Evolutionary conservation across 2,888 invertebrate genomes (phyloP).

Genomic region (Augochlorella aurata): DNA sequence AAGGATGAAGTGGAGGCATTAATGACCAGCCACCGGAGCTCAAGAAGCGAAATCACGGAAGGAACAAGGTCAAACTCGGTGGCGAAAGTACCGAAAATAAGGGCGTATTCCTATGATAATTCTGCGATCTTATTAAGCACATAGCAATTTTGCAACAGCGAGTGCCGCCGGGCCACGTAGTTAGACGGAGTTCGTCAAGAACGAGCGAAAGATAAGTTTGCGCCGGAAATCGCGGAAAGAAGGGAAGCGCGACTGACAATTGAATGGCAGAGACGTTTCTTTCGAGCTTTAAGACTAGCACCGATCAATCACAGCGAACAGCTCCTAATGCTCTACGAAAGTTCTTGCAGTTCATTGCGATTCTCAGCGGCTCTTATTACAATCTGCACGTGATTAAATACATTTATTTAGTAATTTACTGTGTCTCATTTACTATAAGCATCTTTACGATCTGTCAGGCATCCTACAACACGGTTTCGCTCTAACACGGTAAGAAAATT

Average conservation of each 20-base stretch:
- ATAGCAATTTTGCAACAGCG: background rate
- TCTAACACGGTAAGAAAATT: no score
- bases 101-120: slow-evolving; percentile 57
- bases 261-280: no score
- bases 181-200: background rate
- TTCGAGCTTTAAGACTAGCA: no score
- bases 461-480: no score
- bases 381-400: no score
- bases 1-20: background rate
- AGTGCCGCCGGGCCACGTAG: background rate
- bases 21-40: background rate
- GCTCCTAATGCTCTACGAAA: no score
- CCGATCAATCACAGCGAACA: no score
- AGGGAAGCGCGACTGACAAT: background rate
- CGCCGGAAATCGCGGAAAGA: background rate
- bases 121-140: slow-evolving; percentile 63
- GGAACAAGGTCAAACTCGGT: background rate
- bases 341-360: no score
- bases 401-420: no score
- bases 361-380: no score
- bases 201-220: background rate
- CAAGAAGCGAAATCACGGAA: background rate
- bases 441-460: no score
- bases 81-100: slow-evolving; percentile 52
- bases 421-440: no score